These are phyloP conservation scores for Myiotriccus ornatus DNA, from an alignment of 2,797 vertebrate species.

Conservation along the genomic window DNA sequence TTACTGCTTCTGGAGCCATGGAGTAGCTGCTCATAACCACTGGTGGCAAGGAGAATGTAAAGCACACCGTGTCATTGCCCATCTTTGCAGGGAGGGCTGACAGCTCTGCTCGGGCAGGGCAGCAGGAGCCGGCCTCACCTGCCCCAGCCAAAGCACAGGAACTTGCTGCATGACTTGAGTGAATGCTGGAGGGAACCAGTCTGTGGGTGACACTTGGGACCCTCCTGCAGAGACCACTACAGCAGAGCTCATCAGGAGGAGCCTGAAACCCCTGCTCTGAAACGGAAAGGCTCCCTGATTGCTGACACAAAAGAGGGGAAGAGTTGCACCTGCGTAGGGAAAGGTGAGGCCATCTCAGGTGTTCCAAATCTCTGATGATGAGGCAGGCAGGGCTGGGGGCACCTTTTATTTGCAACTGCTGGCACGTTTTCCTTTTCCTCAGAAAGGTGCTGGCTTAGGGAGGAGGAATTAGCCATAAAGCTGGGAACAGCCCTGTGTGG, in stretches of 20 bases:
- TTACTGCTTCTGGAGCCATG: not conserved
- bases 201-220: accelerated
- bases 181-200: accelerated
- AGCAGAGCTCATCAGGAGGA: not conserved
- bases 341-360: not conserved
- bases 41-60: not conserved
- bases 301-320: not conserved
- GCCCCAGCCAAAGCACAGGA: not conserved
- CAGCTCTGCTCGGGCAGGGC: accelerated
- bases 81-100: accelerated
- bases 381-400: not conserved
- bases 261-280: not conserved
- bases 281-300: not conserved
- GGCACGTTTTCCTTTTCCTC: accelerated
- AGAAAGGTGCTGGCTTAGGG: accelerated
- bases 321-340: not conserved
- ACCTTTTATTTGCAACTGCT: not conserved
- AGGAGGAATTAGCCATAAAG: accelerated
- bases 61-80: not conserved
- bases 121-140: not conserved
- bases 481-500: accelerated
- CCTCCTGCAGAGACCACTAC: not conserved
- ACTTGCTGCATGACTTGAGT: not conserved
- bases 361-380: not conserved
- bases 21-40: accelerated